Evolutionary conservation across 2,797 vertebrate genomes (phyloP).

Genomic region (Agapornis canus): DNA sequence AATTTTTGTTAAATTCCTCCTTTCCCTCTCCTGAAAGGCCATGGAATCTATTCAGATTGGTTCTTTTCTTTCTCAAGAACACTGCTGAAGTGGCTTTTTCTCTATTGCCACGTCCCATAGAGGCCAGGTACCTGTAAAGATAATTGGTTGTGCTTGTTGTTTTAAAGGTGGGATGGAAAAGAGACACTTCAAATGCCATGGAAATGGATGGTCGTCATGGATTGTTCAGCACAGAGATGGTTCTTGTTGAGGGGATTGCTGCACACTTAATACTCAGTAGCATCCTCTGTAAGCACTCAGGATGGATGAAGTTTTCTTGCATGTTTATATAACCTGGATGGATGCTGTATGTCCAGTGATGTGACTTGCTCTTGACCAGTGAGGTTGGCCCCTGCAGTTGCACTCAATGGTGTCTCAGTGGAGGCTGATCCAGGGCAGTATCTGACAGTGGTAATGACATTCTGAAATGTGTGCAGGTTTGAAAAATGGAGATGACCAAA

Average conservation of each 20-base stretch:
- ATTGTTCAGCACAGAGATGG: not conserved
- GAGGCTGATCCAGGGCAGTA: rapidly evolving
- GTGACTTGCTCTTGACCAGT: not conserved
- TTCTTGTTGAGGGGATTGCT: not conserved
- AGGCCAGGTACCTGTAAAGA: not conserved
- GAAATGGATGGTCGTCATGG: not conserved
- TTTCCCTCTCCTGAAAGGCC: not conserved
- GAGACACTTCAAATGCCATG: not conserved
- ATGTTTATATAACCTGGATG: not conserved
- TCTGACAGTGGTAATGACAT: not conserved
- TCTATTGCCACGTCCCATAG: not conserved
- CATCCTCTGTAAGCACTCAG: not conserved
- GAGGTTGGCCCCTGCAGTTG: not conserved
- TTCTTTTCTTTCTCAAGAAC: not conserved
- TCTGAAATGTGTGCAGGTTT: not conserved
- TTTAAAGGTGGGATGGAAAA: not conserved
- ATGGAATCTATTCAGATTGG: not conserved
- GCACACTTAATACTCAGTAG: not conserved
- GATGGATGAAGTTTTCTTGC: not conserved
- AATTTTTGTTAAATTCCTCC: not conserved
- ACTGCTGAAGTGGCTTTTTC: not conserved
- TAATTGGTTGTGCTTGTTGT: not conserved
- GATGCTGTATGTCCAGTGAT: not conserved
- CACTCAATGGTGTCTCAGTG: rapidly evolving
- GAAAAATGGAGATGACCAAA: not conserved